Conservation (phyloP, 1,140 invertebrate species). For the Adoxophyes honmai region DNA sequence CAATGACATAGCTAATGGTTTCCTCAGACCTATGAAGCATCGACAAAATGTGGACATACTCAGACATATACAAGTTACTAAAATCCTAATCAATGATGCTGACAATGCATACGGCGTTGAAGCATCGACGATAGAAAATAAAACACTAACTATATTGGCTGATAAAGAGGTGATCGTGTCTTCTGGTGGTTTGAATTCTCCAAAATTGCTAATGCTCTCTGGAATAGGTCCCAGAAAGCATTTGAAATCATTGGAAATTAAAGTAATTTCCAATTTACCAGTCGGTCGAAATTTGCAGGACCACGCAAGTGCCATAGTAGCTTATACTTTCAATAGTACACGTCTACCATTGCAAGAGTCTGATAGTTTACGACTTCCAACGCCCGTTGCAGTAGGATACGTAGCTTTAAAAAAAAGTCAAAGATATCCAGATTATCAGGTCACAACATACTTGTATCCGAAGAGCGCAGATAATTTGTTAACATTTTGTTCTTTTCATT, state of each 20-base stretch:
- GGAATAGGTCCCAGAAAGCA: slow-evolving; percentile 82
- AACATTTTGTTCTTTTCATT: background rate
- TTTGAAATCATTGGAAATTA: slow-evolving; percentile 76
- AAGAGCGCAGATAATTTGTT: too few species aligned
- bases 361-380: too few species aligned
- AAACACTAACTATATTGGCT: slow-evolving; percentile 48
- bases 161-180: slow-evolving; percentile 79
- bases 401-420: background rate
- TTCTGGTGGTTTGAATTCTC: slow-evolving; percentile 78
- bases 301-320: slow-evolving; percentile 20
- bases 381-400: background rate
- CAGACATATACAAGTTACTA: slow-evolving; percentile 77
- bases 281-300: slow-evolving; percentile 82
- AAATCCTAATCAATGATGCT: slow-evolving; percentile 73
- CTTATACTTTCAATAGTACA: background rate
- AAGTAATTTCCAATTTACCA: slow-evolving; percentile 79
- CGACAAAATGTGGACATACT: slow-evolving; percentile 83
- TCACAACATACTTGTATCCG: too few species aligned
- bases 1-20: slow-evolving; percentile 86
- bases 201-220: slow-evolving; percentile 81
- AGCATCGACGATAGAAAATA: slow-evolving; percentile 29
- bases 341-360: background rate
- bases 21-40: slow-evolving; percentile 80
- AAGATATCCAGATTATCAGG: background rate
- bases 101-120: slow-evolving; percentile 21